These are phyloP conservation scores for Mirounga angustirostris DNA, from an alignment of 2,113 vertebrate genomes.

Conservation along the genomic window DNA sequence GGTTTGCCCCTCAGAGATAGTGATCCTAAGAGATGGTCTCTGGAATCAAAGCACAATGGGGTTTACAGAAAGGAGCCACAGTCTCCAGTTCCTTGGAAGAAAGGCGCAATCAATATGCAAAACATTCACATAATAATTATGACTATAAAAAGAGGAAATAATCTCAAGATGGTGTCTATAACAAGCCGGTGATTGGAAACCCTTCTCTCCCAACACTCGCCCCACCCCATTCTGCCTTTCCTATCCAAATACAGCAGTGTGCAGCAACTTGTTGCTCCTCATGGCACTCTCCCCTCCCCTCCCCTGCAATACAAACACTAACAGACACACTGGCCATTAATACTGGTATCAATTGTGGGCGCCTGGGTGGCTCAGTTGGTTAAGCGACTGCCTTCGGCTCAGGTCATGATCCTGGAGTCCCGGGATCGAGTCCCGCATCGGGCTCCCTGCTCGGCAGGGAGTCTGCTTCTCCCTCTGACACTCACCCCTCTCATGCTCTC, in stretches of 20 bases:
- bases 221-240: not conserved
- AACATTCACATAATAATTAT: not conserved
- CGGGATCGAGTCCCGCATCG: no score
- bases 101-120: not conserved
- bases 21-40: not conserved
- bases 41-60: not conserved
- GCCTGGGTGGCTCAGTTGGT: no score
- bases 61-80: not conserved
- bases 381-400: no score
- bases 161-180: not conserved
- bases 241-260: not conserved
- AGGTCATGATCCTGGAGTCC: no score
- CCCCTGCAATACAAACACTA: no score
- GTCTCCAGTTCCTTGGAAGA: not conserved
- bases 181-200: conserved; percentile 9
- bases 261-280: not conserved
- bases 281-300: rapidly evolving
- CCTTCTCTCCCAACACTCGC: not conserved
- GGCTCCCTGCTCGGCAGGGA: no score
- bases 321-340: not conserved
- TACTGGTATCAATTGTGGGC: not conserved
- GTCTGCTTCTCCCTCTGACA: no score
- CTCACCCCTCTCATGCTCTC: no score
- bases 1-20: conserved; percentile 21
- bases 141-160: conserved; percentile 11